Conservation (phyloP, 2,888 invertebrate species). For the Agonum fuliginosum region DNA sequence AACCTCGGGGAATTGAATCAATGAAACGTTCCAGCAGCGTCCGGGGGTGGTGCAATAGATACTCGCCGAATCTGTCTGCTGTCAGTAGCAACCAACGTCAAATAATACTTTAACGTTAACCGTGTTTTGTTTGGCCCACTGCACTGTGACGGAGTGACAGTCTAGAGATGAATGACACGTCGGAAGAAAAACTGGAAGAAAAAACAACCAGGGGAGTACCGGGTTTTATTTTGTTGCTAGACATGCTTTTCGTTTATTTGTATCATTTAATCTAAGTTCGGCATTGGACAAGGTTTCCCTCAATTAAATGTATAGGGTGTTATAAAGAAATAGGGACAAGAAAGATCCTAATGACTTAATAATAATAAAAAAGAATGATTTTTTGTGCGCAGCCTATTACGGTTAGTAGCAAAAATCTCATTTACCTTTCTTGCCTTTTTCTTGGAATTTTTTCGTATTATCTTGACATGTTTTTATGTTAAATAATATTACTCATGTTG, state of each 20-base stretch:
- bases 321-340: not conserved
- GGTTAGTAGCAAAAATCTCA: conserved; percentile 16
- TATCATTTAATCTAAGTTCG: conserved; percentile 34
- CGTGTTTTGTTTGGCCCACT: conserved; percentile 20
- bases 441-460: not conserved
- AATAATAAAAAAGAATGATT: conserved; percentile 28
- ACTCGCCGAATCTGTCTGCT: not conserved
- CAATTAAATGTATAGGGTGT: conserved; percentile 31
- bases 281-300: conserved; percentile 13
- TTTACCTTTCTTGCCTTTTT: not conserved
- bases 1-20: not conserved
- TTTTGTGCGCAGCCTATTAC: not conserved
- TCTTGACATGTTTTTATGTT: conserved; percentile 3
- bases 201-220: not conserved
- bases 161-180: conserved; percentile 16
- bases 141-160: not conserved
- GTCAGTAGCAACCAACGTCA: conserved; percentile 12
- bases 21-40: not conserved
- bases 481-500: not conserved
- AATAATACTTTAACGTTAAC: conserved; percentile 31
- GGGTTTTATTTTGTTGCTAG: too few species aligned
- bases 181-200: not conserved
- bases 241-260: conserved; percentile 1
- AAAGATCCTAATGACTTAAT: conserved; percentile 31
- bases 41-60: not conserved